Evolutionary conservation across 2,888 invertebrate species (phyloP).

Genomic region (Drymonia ruficornis): DNA sequence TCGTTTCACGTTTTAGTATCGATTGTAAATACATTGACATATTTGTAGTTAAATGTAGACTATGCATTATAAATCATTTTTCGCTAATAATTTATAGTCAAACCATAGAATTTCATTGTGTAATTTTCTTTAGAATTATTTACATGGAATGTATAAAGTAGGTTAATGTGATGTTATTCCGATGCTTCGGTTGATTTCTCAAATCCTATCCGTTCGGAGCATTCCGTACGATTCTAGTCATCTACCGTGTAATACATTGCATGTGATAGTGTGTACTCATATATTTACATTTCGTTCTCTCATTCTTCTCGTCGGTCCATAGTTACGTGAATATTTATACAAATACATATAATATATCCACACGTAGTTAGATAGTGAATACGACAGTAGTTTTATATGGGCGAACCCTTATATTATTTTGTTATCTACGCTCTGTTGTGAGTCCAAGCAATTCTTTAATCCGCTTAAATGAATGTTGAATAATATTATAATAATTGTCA

Average conservation of each 20-base stretch:
- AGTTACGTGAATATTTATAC: constrained; percentile 46
- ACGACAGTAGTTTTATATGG: constrained; percentile 73
- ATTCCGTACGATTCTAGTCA: constrained; percentile 74
- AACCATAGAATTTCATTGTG: constrained; percentile 39
- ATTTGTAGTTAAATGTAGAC: constrained; percentile 61
- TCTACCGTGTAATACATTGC: constrained; percentile 61
- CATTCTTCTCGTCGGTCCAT: constrained; percentile 45
- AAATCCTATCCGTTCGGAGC: constrained; percentile 54
- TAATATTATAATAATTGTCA: constrained; percentile 59
- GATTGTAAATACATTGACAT: constrained; percentile 78
- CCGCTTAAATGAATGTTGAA: constrained; percentile 74
- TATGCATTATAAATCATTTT: constrained; percentile 61
- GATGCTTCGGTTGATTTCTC: constrained; percentile 28
- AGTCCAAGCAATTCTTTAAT: constrained; percentile 62
- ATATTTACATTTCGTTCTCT: constrained; percentile 43
- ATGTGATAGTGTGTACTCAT: constrained; percentile 64
- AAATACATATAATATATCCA: constrained; percentile 54
- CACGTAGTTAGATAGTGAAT: constrained; percentile 71
- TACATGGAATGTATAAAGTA: constrained; percentile 81
- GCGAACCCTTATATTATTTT: constrained; percentile 53
- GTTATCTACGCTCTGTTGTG: constrained; percentile 51
- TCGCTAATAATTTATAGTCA: constrained; percentile 52
- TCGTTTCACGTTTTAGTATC: constrained; percentile 67
- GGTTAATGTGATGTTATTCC: constrained; percentile 61
- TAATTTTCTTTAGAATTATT: constrained; percentile 42